Percentiles rank a stretch among this genome's conserved stretches.
These are phyloP conservation scores for Elaphurus davidianus DNA, from an alignment of 2,113 vertebrate genomes.

Conservation along the genomic window DNA sequence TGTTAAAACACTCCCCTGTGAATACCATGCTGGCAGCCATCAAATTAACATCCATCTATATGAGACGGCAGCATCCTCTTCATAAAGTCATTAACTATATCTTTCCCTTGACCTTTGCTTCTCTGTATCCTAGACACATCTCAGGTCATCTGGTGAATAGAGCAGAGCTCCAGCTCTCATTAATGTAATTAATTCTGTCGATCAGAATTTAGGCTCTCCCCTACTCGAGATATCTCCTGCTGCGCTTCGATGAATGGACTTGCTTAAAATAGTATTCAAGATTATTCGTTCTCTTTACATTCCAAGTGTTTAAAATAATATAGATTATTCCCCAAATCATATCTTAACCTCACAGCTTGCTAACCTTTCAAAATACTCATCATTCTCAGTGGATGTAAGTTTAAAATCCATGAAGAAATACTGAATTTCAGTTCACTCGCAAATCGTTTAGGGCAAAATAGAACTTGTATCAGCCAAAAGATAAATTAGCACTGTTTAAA, in stretches of 20 bases:
- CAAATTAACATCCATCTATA: not conserved
- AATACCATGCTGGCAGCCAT: not conserved
- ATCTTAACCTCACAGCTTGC: constrained; percentile 8
- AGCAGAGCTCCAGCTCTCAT: not conserved
- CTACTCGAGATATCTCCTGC: not conserved
- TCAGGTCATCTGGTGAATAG: not conserved
- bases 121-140: not conserved
- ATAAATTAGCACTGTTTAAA: constrained; percentile 26
- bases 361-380: constrained; percentile 22
- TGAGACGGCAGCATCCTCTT: not conserved
- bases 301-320: not conserved
- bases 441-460: not conserved
- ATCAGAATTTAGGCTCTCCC: constrained; percentile 9
- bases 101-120: not conserved
- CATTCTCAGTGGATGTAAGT: not conserved
- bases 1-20: not conserved
- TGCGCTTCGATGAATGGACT: not conserved
- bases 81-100: not conserved
- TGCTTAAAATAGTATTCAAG: constrained; percentile 21
- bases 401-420: not conserved
- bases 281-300: not conserved
- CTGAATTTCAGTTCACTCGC: not conserved
- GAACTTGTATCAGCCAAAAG: not conserved
- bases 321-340: constrained; percentile 9
- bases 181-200: constrained; percentile 13